These are phyloP conservation scores for Micronycteris hirsuta DNA, from an alignment of 2,113 vertebrate genomes.

Conservation along the genomic window DNA sequence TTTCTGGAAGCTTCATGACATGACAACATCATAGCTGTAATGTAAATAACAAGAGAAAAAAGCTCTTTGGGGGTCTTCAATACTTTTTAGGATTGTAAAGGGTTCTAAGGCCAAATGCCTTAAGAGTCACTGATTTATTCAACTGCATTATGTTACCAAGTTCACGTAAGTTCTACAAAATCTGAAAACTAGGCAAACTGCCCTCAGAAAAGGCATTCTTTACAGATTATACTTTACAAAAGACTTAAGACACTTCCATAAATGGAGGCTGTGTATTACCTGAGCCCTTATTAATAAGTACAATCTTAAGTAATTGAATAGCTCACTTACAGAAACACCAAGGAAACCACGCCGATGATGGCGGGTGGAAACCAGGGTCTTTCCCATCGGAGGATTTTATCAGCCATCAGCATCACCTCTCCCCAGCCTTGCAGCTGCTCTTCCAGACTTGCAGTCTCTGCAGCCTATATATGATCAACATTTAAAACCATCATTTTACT, in stretches of 20 bases:
- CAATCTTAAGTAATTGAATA: neutral
- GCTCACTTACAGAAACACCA: constrained; percentile 93
- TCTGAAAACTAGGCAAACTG: constrained; percentile 3
- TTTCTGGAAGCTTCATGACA: neutral
- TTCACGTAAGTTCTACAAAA: constrained; percentile 16
- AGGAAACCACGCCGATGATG: constrained; percentile 84
- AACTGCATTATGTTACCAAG: neutral
- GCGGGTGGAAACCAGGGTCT: constrained; percentile 94
- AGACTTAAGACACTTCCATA: neutral
- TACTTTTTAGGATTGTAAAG: neutral
- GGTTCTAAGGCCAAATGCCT: neutral
- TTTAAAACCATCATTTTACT: neutral
- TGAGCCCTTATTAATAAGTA: neutral
- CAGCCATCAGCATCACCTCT: constrained; percentile 93
- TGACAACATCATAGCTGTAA: neutral
- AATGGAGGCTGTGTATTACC: neutral
- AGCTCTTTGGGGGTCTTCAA: neutral
- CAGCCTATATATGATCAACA: constrained; percentile 80
- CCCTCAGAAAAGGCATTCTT: constrained; percentile 41
- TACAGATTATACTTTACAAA: constrained; percentile 24
- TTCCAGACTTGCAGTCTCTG: constrained; percentile 94
- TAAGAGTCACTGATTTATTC: neutral
- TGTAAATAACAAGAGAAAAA: neutral
- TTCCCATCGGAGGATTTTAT: constrained; percentile 95
- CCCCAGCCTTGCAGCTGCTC: constrained; percentile 98